Percentiles rank a stretch among this genome's conserved stretches.
Conservation (phyloP, 1,140 invertebrate species). For the Leptonema lineaticorne region DNA sequence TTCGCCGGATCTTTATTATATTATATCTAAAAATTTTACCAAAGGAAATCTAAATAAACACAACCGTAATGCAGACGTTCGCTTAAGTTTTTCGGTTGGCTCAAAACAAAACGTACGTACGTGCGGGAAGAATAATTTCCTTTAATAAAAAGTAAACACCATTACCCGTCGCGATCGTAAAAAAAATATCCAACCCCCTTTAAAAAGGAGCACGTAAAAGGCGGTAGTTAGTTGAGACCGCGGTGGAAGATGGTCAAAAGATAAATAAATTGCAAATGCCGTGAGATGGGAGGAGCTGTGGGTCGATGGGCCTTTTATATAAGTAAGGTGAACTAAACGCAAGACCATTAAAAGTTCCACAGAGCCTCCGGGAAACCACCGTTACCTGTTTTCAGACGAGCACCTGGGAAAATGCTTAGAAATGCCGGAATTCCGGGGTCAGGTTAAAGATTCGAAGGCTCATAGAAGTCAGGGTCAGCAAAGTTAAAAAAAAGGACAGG, state of each 20-base stretch:
- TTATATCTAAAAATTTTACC: conserved; percentile 12
- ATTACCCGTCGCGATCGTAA: conserved; percentile 31
- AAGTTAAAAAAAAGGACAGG: background rate
- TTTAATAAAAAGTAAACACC: conserved; percentile 30
- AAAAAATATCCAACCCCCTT: conserved; percentile 38
- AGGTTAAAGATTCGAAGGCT: background rate
- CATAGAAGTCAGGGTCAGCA: background rate
- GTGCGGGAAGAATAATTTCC: conserved; percentile 34
- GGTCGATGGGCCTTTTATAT: background rate
- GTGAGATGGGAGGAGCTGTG: background rate
- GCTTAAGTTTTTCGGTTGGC: conserved; percentile 14
- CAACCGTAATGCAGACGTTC: conserved; percentile 24
- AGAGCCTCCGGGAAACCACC: conserved; percentile 12
- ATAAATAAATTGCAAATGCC: conserved; percentile 34
- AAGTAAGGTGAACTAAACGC: conserved; percentile 1
- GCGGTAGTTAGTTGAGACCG: background rate
- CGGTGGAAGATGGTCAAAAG: background rate
- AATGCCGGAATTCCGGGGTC: conserved; percentile 1
- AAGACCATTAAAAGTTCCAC: conserved; percentile 17
- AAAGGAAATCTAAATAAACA: conserved; percentile 27
- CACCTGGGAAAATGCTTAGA: conserved; percentile 4
- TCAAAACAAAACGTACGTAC: conserved; percentile 1
- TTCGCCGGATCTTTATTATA: background rate
- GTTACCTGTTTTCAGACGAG: conserved; percentile 17
- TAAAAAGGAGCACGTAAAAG: background rate